Conservation (phyloP, 2,797 vertebrate species). For the Lagorchestes hirsutus region DNA sequence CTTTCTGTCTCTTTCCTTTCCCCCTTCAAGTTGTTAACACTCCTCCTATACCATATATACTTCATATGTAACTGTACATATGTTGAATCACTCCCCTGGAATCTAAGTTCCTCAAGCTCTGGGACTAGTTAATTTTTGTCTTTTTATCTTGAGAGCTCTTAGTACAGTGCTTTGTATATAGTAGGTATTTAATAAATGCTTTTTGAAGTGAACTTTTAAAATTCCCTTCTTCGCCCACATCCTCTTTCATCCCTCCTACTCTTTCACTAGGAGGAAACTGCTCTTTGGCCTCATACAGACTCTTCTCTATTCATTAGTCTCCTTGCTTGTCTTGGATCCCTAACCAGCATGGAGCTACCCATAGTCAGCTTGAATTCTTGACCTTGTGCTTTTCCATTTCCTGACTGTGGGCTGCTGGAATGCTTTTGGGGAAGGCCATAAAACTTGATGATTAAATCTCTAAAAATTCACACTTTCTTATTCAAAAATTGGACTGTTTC, state of each 20-base stretch:
- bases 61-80: background rate
- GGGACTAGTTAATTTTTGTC: background rate
- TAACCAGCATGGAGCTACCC: background rate
- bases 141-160: constrained; percentile 7
- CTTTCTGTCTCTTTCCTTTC: background rate
- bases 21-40: background rate
- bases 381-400: background rate
- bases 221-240: background rate
- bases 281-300: background rate
- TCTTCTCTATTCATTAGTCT: background rate
- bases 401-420: background rate
- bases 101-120: background rate
- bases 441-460: background rate
- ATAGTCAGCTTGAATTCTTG: background rate
- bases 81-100: background rate
- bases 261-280: background rate
- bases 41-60: background rate
- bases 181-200: background rate
- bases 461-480: background rate
- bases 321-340: background rate
- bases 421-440: background rate
- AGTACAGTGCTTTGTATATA: background rate
- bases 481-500: background rate
- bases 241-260: background rate
- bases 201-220: background rate